Percentiles rank a stretch among this genome's conserved stretches.
phyloP scores from a whole-genome alignment of 1,140 invertebrate species.

The Trichoplusia ni region DNA sequence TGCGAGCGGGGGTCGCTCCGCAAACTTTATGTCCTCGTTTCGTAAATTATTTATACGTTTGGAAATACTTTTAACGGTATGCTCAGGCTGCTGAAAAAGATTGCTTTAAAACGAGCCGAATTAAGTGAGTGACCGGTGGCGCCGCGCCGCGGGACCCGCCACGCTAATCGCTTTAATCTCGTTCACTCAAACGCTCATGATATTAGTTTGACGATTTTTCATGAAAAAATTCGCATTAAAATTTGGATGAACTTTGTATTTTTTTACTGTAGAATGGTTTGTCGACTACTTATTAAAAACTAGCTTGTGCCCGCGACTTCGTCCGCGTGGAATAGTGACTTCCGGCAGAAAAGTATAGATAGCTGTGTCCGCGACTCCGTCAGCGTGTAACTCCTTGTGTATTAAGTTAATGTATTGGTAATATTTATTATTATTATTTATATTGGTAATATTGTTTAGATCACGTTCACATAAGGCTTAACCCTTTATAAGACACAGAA shows the following conservation, averaged over 20 bases:
- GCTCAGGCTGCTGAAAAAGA: slow-evolving; percentile 67
- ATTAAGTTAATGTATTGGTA: too few relatives aligned
- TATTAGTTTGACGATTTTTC: slow-evolving; percentile 12
- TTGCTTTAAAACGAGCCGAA: slow-evolving; percentile 67
- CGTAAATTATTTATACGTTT: slow-evolving; percentile 81
- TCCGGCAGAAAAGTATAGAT: too few relatives aligned
- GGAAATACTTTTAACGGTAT: slow-evolving; percentile 78
- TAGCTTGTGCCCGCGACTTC: too few relatives aligned
- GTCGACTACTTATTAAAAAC: background rate
- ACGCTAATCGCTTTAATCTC: slow-evolving; percentile 52
- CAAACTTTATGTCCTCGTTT: slow-evolving; percentile 81
- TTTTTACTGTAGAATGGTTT: too few relatives aligned
- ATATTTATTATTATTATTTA: too few relatives aligned
- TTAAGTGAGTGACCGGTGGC: slow-evolving; percentile 66
- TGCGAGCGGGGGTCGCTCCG: slow-evolving; percentile 71
- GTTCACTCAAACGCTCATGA: slow-evolving; percentile 35
- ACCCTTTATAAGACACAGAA: too few relatives aligned
- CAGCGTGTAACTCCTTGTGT: too few relatives aligned
- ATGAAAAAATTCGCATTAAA: background rate
- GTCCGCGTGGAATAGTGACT: too few relatives aligned
- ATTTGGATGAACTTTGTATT: too few relatives aligned
- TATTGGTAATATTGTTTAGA: too few relatives aligned
- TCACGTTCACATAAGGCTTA: too few relatives aligned
- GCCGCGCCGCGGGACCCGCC: slow-evolving; percentile 46
- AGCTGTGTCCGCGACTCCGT: too few relatives aligned